Percentiles rank a stretch among this genome's conserved stretches.
Evolutionary conservation across 2,113 vertebrate species (phyloP).

Genomic region (Thamnaconus septentrionalis): DNA sequence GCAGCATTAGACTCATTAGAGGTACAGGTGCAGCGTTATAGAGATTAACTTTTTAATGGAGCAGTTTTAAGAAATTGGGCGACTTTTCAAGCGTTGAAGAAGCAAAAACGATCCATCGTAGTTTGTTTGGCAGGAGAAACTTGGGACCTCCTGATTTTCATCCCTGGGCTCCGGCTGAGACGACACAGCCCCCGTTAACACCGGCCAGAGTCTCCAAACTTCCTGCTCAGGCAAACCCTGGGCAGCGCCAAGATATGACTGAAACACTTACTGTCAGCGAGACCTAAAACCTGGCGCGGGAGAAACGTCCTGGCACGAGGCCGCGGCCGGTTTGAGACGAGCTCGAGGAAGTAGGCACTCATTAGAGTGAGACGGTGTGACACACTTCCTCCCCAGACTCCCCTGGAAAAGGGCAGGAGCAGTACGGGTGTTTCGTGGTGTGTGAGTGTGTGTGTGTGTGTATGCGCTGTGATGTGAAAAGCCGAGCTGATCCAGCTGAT

Average conservation of each 20-base stretch:
- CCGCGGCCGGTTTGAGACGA: constrained; percentile 37
- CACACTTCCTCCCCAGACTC: constrained; percentile 38
- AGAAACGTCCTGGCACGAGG: constrained; percentile 45
- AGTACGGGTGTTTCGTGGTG: no score
- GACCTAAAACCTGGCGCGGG: constrained; percentile 44
- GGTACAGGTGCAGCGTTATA: neutral
- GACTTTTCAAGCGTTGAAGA: constrained; percentile 31
- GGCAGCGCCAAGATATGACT: constrained; percentile 61
- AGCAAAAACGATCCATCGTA: constrained; percentile 42
- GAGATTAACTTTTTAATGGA: neutral
- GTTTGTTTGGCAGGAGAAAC: neutral
- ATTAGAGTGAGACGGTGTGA: constrained; percentile 56
- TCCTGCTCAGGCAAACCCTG: constrained; percentile 55
- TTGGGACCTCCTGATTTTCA: no score
- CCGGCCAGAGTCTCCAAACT: constrained; percentile 46
- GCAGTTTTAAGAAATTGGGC: no score
- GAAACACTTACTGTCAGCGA: constrained; percentile 58
- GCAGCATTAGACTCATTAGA: neutral
- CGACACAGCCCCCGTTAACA: constrained; percentile 59
- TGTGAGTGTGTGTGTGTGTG: no score
- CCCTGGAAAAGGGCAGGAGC: constrained; percentile 10
- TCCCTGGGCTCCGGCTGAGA: constrained; percentile 49
- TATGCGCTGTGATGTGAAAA: no score
- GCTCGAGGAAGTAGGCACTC: constrained; percentile 46
- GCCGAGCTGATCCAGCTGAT: no score